Evolutionary conservation across 2,888 invertebrate genomes (phyloP), one percentile per base, ranked within the genome.

Genomic region (Actias luna): DNA sequence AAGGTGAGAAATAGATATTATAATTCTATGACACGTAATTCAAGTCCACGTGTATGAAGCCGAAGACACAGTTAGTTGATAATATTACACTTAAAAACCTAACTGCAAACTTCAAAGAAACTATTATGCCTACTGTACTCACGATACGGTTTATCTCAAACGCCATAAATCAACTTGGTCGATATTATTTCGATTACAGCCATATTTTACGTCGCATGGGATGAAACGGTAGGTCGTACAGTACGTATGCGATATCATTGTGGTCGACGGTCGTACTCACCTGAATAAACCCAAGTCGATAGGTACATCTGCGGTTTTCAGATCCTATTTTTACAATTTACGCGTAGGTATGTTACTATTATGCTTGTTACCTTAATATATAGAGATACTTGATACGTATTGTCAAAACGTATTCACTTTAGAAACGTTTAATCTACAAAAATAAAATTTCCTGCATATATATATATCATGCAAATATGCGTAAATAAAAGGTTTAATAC

Each of bases 91-190:
- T 7, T 42, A 18, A 42, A 39, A 42, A 18, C 18, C 18, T 10
- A 18, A 18, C 2, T 42, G n/a, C 0, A 42, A 22, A 55, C 55
- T 8, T 27, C 5, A 55, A 55, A 52, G 14, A 55, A 55, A 55
- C 63, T 64, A 63, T 65, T 62, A 63, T 63, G 64, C 62, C 63
- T 61, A 65, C 64, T 64, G 64, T 65, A 65, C 65, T 66, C 57
- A 66, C 62, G 63, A 66, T 66, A 67, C 64, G 64, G 60, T 65
- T 64, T 64, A 62, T 62, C 61, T 62, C 31, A 66, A 71, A 63
- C 63, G 68, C 67, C 68, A 67, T 76, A 77, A 79, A 80, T 79
- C 80, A 78, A 78, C 72, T 72, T 70, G 71, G 78, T 73, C 74
- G 75, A 75, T 76, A 72, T 76, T 71, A 78, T 77, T 74, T 73